A percentile compares a stretch with the other conserved stretches of the same genome.
Conservation (phyloP, 2,888 invertebrate genomes). For the Carpatolechia fugitivella region DNA sequence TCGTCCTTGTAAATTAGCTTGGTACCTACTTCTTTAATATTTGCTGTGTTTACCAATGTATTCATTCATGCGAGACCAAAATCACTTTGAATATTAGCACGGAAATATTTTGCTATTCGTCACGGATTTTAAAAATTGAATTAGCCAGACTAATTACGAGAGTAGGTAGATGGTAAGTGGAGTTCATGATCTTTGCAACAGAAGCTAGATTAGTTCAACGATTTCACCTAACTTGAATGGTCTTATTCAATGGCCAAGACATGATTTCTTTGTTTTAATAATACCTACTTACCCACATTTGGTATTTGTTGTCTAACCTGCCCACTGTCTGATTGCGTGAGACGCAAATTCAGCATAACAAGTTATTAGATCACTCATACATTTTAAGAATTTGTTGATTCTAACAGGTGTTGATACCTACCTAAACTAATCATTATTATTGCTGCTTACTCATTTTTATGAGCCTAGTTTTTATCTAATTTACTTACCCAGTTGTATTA, state of each 20-base stretch:
- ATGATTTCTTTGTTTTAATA: too few relatives aligned
- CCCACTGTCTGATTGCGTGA: conserved; percentile 2
- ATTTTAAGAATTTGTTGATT: not conserved
- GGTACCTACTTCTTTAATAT: conserved; percentile 6
- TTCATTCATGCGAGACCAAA: not conserved
- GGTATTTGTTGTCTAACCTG: not conserved
- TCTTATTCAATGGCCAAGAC: too few relatives aligned
- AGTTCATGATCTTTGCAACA: not conserved
- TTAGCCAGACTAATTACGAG: not conserved
- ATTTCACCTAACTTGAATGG: too few relatives aligned
- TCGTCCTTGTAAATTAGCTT: conserved; percentile 35
- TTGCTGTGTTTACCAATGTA: not conserved
- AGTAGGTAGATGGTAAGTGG: not conserved
- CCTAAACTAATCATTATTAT: too few relatives aligned
- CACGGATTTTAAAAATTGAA: conserved; percentile 3
- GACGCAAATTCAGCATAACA: conserved; percentile 2
- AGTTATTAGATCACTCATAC: conserved; percentile 7
- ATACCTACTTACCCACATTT: not conserved
- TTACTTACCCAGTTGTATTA: too few relatives aligned
- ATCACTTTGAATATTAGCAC: not conserved
- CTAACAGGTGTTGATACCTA: not conserved
- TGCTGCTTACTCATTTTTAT: too few relatives aligned
- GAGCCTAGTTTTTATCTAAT: too few relatives aligned
- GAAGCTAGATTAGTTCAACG: not conserved
- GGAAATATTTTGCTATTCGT: not conserved